Evolutionary conservation across 2,888 invertebrate species (phyloP), one percentile per base, ranked within the genome.

Genomic region (Tiphia femorata): DNA sequence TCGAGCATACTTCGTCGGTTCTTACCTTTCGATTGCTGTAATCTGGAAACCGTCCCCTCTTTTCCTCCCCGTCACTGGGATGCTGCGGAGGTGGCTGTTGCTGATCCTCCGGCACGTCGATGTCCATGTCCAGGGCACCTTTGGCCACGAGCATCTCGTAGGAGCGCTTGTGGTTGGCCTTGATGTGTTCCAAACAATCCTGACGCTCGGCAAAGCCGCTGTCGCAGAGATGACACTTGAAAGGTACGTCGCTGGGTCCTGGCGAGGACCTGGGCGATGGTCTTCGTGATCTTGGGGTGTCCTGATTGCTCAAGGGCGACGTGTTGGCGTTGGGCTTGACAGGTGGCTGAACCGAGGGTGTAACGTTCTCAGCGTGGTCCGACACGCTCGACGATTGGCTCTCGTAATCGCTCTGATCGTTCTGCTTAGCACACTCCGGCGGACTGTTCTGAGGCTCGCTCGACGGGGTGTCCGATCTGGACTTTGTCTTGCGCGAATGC

Each of bases 201-300:
- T 90, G 88, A 2, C 96, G 87, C 37, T 92, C 93, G 0, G 89
- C 87, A 76, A 93, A 97, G 0, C 95, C 93, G 6, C 90, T 91
- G 73, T 96, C 96, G 81, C 97, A 97, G 0, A 97, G 86, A 84
- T 97, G 96, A 78, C 97, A 97, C 83, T 96, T 96, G 85, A 93
- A 96, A 4, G 94, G 93, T 49, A 93, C 83, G 65, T 93, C 92
- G 1, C 88, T 88, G 25, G 80, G 79, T 2, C 81, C 79, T 0
- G 83, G 82, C 0, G 83, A 82, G 0, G 78, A 77, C 12, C 77
- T 75, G 0, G 83, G 83, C 0, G 81, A 81, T 0, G 74, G 67
- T 51, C 71, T 75, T 16, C 75, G 62, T 0, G 80, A 74, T 17
- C 75, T 70, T 0, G 73, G 59, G 0, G 72, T 60, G 0, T 73